Evolutionary conservation across 2,888 invertebrate genomes (phyloP).

Genomic region (Mesopsocus fuscifrons): DNA sequence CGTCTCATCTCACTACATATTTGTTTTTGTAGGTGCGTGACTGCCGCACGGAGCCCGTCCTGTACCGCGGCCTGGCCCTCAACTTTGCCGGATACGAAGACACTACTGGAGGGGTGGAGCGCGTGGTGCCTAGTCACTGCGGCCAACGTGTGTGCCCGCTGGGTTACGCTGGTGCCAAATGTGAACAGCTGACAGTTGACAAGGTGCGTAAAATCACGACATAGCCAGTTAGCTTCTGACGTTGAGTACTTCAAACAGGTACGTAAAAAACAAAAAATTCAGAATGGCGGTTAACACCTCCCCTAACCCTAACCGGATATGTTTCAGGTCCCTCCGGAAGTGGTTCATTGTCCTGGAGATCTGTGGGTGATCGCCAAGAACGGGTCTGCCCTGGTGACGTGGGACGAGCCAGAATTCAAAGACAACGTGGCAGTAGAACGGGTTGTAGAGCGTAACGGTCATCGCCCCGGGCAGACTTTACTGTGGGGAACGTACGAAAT

Average conservation of each 20-base stretch:
- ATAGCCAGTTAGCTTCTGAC: no score
- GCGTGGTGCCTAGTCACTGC: slow-evolving; percentile 79
- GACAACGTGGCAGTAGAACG: slow-evolving; percentile 70
- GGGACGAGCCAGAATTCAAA: slow-evolving; percentile 82
- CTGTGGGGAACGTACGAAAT: slow-evolving; percentile 86
- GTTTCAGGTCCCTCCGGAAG: slow-evolving; percentile 61
- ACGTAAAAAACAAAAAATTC: no score
- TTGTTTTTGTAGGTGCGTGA: slow-evolving; percentile 38
- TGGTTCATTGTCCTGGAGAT: slow-evolving; percentile 83
- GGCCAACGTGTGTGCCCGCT: slow-evolving; percentile 77
- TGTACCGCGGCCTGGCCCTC: slow-evolving; percentile 65
- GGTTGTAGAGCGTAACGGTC: slow-evolving; percentile 68
- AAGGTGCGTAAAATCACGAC: no score
- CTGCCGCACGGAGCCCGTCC: slow-evolving; percentile 77
- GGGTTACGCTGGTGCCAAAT: slow-evolving; percentile 70
- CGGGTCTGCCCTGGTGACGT: slow-evolving; percentile 72
- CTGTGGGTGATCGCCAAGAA: slow-evolving; percentile 87
- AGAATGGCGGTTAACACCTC: no score
- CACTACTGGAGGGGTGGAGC: slow-evolving; percentile 71
- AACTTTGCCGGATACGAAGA: slow-evolving; percentile 92
- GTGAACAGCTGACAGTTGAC: slow-evolving; percentile 65
- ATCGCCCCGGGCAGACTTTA: slow-evolving; percentile 69
- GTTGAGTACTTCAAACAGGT: no score
- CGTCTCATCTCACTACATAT: slow-evolving; percentile 5
- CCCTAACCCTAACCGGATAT: no score